These are phyloP conservation scores for Hylaea fasciaria DNA, from an alignment of 2,888 invertebrate genomes.

Conservation along the genomic window DNA sequence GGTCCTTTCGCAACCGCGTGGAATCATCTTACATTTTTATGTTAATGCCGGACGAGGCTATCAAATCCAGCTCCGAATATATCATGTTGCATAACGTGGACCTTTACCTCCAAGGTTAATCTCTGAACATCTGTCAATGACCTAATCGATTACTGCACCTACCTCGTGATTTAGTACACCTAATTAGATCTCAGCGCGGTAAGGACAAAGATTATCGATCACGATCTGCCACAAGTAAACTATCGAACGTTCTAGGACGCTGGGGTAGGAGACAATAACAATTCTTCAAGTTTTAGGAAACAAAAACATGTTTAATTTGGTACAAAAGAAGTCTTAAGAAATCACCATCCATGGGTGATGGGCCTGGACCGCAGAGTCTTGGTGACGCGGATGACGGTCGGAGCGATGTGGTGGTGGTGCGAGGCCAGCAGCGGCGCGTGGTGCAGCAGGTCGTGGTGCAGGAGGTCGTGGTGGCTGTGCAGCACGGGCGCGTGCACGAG, in stretches of 20 bases:
- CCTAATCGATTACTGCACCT: slow-evolving; percentile 21
- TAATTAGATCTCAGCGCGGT: slow-evolving; percentile 6
- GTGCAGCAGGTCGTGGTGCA: slow-evolving; percentile 5
- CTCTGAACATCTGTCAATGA: slow-evolving; percentile 34
- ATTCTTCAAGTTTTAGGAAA: slow-evolving; percentile 5
- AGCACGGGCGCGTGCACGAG: slow-evolving; percentile 21
- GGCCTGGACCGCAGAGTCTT: slow-evolving; percentile 32
- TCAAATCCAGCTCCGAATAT: slow-evolving; percentile 30
- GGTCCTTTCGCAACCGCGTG: slow-evolving; percentile 30
- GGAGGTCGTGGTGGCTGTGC: slow-evolving; percentile 11
- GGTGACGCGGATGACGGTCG: slow-evolving; percentile 43
- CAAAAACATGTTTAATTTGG: slow-evolving; percentile 31
- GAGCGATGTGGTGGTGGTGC: slow-evolving; percentile 25
- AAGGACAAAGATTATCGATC: slow-evolving; percentile 5
- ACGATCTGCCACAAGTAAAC: not conserved
- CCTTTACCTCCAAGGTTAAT: slow-evolving; percentile 34
- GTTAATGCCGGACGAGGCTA: slow-evolving; percentile 41
- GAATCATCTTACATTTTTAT: slow-evolving; percentile 39
- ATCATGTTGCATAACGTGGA: slow-evolving; percentile 36
- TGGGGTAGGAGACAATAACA: slow-evolving; percentile 18
- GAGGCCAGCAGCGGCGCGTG: slow-evolving; percentile 28
- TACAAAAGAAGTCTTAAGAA: slow-evolving; percentile 19
- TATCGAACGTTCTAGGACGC: slow-evolving; percentile 4
- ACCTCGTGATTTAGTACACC: slow-evolving; percentile 12
- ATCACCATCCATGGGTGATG: slow-evolving; percentile 37